Evolutionary conservation across 1,140 invertebrate genomes (phyloP), one percentile per base, ranked within the genome.

Genomic region (Orchestia grillus): DNA sequence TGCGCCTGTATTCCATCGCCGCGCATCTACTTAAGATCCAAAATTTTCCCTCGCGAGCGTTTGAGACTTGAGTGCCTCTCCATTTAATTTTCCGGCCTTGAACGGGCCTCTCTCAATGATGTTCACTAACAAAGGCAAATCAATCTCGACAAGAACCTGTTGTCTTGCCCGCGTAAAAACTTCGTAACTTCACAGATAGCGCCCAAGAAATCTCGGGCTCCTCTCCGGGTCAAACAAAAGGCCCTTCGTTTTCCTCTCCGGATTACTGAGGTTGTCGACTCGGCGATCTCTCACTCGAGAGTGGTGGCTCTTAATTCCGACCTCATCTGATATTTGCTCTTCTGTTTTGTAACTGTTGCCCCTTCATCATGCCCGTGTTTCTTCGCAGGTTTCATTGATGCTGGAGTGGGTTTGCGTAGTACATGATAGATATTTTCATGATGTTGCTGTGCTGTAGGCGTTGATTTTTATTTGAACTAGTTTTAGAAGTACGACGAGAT

Each of bases 121-220:
- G 88, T 41, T 90, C 88, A 44, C 88, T 90, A 90, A 90, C 88
- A 90, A 90, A 90, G 88, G 88, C 88, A 90, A 90, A 90, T 90
- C 88, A 90, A 90, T 90, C 88, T 90, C 43, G 43, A 90, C 88
- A 90, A 90, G 88, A 90, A 90, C 88, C 88, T 90, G 88, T 90
- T 90, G 88, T 90, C 88, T 90, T 90, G 42, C 88, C 88, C 88
- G 4, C 88, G n/a, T 90, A 90, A 90, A 90, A 90, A 90, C 88
- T 44, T 90, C 43, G 8, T 42, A 90, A 90, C 88, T 90, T 90
- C 43, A 90, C 88, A 44, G 88, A 90, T 90, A 90, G 43, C 43
- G 88, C 88, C 88, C 88, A 90, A 90, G 88, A 90, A 90, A 90
- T 90, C 41, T 90, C 3, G 88, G 36, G 88, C n/a, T 90, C 28